Evolutionary conservation across 1,140 invertebrate species (phyloP).

Genomic region (Diachasmimorpha longicaudata): DNA sequence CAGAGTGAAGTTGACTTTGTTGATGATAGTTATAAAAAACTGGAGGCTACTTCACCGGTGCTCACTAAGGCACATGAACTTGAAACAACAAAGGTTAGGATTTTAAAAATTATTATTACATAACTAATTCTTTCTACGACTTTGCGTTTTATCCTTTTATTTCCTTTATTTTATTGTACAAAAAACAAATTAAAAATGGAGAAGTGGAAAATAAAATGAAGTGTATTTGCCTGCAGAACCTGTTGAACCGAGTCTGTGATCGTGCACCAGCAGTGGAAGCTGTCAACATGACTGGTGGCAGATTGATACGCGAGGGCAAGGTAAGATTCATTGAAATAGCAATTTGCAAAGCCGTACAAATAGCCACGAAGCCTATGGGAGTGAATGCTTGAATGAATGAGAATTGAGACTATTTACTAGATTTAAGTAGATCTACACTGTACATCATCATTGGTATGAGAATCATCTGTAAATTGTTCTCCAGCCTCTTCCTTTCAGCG

Average conservation of each 20-base stretch:
- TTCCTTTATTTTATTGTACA: too few species aligned
- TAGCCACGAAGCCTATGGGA: conserved; percentile 32
- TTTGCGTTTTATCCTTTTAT: too few species aligned
- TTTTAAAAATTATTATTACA: neutral
- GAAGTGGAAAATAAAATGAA: neutral
- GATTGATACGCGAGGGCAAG: conserved; percentile 97
- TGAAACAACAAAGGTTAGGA: conserved; percentile 79
- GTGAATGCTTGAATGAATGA: conserved; percentile 41
- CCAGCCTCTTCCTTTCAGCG: conserved; percentile 39
- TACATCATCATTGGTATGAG: conserved; percentile 26
- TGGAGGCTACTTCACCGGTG: conserved; percentile 73
- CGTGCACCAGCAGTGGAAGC: conserved; percentile 91
- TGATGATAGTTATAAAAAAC: conserved; percentile 77
- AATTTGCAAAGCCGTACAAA: conserved; percentile 25
- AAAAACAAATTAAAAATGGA: too few species aligned
- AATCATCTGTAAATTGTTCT: conserved; percentile 33
- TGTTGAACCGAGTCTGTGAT: conserved; percentile 89
- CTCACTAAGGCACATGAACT: conserved; percentile 76
- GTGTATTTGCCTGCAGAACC: conserved; percentile 70
- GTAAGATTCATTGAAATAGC: conserved; percentile 67
- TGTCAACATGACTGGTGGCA: conserved; percentile 92
- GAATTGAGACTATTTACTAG: conserved; percentile 24
- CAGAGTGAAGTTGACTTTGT: conserved; percentile 88
- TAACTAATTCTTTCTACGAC: too few species aligned
- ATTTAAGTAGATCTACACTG: conserved; percentile 38